These are phyloP conservation scores for Noctua janthe DNA, from an alignment of 2,888 invertebrate genomes.

Conservation along the genomic window DNA sequence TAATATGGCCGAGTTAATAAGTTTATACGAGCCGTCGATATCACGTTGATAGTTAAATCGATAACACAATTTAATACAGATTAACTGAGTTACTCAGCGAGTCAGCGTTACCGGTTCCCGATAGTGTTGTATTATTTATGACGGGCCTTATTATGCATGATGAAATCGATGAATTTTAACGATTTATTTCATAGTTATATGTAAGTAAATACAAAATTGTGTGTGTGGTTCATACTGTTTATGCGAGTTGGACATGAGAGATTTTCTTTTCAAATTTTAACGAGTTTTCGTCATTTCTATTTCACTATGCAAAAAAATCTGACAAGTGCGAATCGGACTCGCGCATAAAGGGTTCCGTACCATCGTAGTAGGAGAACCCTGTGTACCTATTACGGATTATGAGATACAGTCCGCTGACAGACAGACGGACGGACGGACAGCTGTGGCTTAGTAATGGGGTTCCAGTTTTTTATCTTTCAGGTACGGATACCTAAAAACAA, in stretches of 20 bases:
- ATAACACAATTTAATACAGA: conserved; percentile 51
- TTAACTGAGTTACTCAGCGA: conserved; percentile 31
- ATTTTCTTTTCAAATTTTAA: background rate
- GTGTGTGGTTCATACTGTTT: background rate
- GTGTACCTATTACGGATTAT: too few species aligned
- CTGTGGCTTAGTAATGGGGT: too few species aligned
- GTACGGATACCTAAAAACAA: background rate
- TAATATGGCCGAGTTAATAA: conserved; percentile 12
- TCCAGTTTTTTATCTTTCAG: too few species aligned
- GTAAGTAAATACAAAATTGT: background rate
- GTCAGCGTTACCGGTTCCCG: conserved; percentile 1
- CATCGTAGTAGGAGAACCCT: too few species aligned
- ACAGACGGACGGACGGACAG: too few species aligned
- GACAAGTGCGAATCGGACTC: too few species aligned
- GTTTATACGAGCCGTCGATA: conserved; percentile 17
- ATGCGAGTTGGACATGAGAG: background rate
- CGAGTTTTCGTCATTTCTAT: background rate
- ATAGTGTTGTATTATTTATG: conserved; percentile 11
- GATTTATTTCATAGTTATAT: background rate
- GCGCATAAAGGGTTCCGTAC: too few species aligned
- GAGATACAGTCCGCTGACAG: too few species aligned
- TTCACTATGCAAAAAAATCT: too few species aligned
- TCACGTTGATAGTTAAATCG: conserved; percentile 46
- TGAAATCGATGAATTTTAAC: background rate
- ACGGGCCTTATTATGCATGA: background rate